A percentile compares a stretch with the other conserved stretches of the same genome.
Conservation (phyloP, 1,140 invertebrate species). For the Drosophila bifasciata region DNA sequence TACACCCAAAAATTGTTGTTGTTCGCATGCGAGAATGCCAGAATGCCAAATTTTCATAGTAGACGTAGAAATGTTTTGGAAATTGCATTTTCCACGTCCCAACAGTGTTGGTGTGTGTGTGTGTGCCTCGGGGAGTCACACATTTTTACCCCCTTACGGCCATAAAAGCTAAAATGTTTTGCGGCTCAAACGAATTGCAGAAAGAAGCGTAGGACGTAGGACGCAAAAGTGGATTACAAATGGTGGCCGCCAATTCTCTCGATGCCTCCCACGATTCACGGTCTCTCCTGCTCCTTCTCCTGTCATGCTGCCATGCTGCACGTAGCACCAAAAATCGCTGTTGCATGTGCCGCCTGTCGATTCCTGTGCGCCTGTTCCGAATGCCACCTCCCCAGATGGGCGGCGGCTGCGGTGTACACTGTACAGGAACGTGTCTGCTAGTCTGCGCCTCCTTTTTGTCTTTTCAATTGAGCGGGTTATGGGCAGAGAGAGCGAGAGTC, state of each 20-base stretch:
- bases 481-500: constrained; percentile 9
- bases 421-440: constrained; percentile 15
- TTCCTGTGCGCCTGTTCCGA: constrained; percentile 47
- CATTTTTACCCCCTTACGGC: constrained; percentile 36
- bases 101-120: constrained; percentile 12
- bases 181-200: constrained; percentile 52
- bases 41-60: constrained; percentile 28
- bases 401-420: not conserved
- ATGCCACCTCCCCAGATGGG: constrained; percentile 32
- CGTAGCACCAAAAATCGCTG: constrained; percentile 16
- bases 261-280: not conserved
- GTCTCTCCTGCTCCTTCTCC: constrained; percentile 1
- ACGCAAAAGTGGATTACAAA: constrained; percentile 52
- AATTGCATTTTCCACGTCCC: constrained; percentile 35
- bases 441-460: constrained; percentile 43
- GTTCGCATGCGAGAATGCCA: constrained; percentile 16
- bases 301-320: constrained; percentile 23
- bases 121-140: constrained; percentile 18
- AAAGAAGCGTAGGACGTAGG: constrained; percentile 24
- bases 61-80: constrained; percentile 33
- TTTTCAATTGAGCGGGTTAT: constrained; percentile 57
- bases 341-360: constrained; percentile 29
- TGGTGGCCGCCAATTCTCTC: constrained; percentile 13
- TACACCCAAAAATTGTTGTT: constrained; percentile 28
- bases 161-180: constrained; percentile 57